Evolutionary conservation across 2,797 vertebrate genomes (phyloP).

Genomic region (Pagetopsis macropterus): DNA sequence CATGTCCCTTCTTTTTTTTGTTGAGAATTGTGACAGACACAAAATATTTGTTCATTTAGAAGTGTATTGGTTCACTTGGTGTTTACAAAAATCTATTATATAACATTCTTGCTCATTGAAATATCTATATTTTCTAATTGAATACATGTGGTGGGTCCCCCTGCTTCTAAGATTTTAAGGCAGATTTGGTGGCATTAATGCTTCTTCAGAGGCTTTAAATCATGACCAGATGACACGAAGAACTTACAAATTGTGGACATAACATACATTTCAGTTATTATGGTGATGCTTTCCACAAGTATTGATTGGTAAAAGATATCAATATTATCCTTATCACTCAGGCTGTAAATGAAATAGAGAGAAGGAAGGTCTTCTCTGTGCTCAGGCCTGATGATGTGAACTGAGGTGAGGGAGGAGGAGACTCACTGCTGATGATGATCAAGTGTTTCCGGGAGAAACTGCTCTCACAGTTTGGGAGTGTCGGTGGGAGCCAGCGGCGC

Average conservation of each 20-base stretch:
- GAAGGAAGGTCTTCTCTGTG: not conserved
- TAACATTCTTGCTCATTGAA: not conserved
- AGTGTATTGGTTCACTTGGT: not conserved
- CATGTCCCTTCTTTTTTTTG: not conserved
- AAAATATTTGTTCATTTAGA: not conserved
- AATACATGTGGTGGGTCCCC: not conserved
- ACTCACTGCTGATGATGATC: conserved; percentile 1
- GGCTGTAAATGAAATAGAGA: conserved; percentile 1
- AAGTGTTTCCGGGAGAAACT: conserved; percentile 50
- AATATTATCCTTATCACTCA: not conserved
- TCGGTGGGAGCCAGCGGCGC: conserved; percentile 93
- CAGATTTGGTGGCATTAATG: not conserved
- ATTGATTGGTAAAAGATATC: not conserved
- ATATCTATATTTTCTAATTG: not conserved
- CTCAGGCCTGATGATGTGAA: not conserved
- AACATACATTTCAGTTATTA: not conserved
- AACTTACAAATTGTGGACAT: not conserved
- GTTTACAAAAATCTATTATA: not conserved
- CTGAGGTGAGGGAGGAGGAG: conserved; percentile 16
- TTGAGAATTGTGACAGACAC: not conserved
- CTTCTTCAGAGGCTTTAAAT: not conserved
- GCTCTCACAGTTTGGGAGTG: conserved; percentile 92
- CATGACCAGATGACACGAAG: not conserved
- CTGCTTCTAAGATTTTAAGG: not conserved
- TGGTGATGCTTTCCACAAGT: not conserved